Conservation (phyloP, 2,888 invertebrate species). For the Trachelus stipa region DNA sequence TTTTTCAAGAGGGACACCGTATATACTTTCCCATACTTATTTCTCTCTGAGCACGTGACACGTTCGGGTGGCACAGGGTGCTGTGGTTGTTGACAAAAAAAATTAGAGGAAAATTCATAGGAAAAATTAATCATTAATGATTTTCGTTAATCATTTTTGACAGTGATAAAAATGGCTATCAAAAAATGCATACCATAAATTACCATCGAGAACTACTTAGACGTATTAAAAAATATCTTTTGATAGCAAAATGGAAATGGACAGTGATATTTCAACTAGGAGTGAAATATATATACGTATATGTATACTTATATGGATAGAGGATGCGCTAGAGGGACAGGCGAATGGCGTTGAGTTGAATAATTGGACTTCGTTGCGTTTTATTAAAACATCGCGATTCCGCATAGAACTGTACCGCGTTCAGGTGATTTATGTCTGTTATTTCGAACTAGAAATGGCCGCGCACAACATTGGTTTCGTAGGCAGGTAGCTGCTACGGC, state of each 20-base stretch:
- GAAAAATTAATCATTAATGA: neutral
- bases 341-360: constrained; percentile 35
- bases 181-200: neutral
- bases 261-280: neutral
- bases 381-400: constrained; percentile 45
- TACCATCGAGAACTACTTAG: neutral
- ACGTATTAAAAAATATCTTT: neutral
- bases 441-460: constrained; percentile 37
- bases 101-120: neutral
- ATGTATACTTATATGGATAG: neutral
- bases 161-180: neutral
- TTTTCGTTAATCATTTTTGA: neutral
- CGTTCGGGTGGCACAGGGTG: neutral
- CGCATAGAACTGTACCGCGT: constrained; percentile 33
- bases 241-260: neutral
- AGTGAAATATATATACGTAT: neutral
- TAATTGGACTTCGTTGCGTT: constrained; percentile 42
- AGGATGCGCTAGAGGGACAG: neutral
- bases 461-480: constrained; percentile 11
- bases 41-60: neutral
- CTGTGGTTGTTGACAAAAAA: neutral
- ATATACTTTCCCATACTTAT: neutral
- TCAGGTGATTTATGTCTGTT: constrained; percentile 47
- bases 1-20: neutral
- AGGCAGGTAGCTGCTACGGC: neutral